Base-by-base conservation (phyloP, 2,888 invertebrate species). In the Creontiades dilutus region DNA sequence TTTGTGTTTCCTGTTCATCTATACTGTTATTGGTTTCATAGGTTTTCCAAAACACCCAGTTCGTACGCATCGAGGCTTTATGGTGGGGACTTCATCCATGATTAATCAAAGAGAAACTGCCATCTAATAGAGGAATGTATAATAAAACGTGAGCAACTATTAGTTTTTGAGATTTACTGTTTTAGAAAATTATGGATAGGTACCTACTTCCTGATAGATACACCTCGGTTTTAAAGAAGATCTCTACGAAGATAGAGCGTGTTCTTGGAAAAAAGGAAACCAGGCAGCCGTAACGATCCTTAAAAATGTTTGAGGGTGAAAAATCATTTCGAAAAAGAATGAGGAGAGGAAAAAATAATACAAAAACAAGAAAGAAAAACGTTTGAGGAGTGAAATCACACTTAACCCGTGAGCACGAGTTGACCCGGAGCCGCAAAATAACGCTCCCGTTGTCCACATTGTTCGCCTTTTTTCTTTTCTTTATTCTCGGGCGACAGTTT, bases 391-490 rank as follows among this genome's bases (percentile, higher is more conserved):
- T 78, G 78, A 78, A 78, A 78, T 78, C 47, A 78, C 78, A 78
- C 46, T 78, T 47, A 78, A 78, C 78, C 78, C 78, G 78, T 78
- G 78, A 78, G 78, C 78, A 78, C 78, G 78, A 78, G 78, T 78
- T 47, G 78, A 78, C 46, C 68, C 78, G 78, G 46, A 46, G 78
- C 78, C 78, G 37, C 37, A 23, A 78, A 78, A 46, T 16, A 78
- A 37, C 78, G 78, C 78, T 78, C 78, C 78, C 78, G 78, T 78
- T 78, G 78, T 78, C 78, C 78, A 78, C 78, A 78, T 78, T 78
- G 78, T 78, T 19, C 78, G 14, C 19, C 7, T 78, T 78, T 78
- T 78, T 78, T 78, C 47, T 0, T 46, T 78, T 78, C 78, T 78
- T 78, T 78, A 46, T 46, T 47, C 46, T 78, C 46, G 19, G 12